phyloP scores from a whole-genome alignment of 2,113 vertebrate species.

The Cyprinodon tularosa region DNA sequence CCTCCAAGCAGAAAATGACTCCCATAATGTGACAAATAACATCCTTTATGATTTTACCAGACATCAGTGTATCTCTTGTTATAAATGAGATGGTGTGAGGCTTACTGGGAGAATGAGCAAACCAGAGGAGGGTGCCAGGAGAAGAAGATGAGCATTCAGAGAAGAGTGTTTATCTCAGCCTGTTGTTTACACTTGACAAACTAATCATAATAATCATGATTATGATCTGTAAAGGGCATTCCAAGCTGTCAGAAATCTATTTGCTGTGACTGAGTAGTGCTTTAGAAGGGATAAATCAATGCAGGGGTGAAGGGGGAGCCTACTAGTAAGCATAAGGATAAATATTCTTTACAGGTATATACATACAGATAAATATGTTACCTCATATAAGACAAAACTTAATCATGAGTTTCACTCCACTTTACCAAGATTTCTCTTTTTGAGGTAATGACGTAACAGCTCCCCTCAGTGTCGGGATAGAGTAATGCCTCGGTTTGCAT shows the following conservation, averaged over 20 bases:
- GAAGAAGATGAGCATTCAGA: constrained; percentile 42
- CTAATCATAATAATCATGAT: constrained; percentile 60
- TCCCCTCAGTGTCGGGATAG: constrained; percentile 70
- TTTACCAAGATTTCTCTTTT: neutral
- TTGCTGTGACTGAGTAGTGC: constrained; percentile 19
- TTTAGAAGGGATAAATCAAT: constrained; percentile 17
- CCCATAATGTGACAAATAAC: constrained; percentile 61
- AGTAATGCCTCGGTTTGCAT: constrained; percentile 11
- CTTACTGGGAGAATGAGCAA: constrained; percentile 24
- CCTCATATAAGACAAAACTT: neutral
- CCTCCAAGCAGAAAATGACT: constrained; percentile 47
- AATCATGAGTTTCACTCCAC: constrained; percentile 26
- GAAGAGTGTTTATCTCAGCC: constrained; percentile 57
- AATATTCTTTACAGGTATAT: neutral
- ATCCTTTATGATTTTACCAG: constrained; percentile 58
- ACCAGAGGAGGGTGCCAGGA: constrained; percentile 31
- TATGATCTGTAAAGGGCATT: constrained; percentile 58
- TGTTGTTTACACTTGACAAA: constrained; percentile 67
- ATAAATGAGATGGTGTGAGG: constrained; percentile 46
- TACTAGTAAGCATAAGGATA: neutral
- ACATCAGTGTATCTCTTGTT: constrained; percentile 67
- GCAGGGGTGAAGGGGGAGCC: neutral
- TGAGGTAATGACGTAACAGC: constrained; percentile 64
- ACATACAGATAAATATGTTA: constrained; percentile 4
- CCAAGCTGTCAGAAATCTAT: constrained; percentile 28